phyloP scores from a whole-genome alignment of 2,113 vertebrate species.

The Eublepharis macularius region DNA sequence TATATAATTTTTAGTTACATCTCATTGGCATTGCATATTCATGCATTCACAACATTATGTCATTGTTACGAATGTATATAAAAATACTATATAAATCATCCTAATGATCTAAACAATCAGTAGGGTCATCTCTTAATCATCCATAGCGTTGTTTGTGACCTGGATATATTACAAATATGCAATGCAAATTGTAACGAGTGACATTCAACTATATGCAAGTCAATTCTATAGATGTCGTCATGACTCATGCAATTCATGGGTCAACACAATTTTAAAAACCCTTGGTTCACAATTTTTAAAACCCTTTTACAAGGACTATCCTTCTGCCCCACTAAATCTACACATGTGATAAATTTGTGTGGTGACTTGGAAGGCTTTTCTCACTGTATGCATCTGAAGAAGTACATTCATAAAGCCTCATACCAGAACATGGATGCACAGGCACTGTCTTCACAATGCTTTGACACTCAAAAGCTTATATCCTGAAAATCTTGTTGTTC shows the following conservation, averaged over 20 bases:
- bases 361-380: too few species aligned
- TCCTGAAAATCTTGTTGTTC: too few species aligned
- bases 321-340: too few species aligned
- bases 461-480: too few species aligned
- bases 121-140: conserved; percentile 1
- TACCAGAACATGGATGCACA: too few species aligned
- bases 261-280: background rate
- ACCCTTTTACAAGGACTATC: too few species aligned
- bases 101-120: conserved; percentile 6
- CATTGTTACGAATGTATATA: conserved; percentile 1
- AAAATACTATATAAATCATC: conserved; percentile 5
- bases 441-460: too few species aligned
- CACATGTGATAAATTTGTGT: too few species aligned
- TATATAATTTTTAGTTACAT: conserved; percentile 23
- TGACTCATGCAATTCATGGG: background rate
- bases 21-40: conserved; percentile 22
- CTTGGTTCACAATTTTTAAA: too few species aligned
- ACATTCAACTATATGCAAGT: background rate
- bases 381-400: too few species aligned
- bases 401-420: too few species aligned
- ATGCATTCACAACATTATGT: conserved; percentile 29
- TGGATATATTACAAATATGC: background rate
- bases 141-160: background rate
- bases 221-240: background rate
- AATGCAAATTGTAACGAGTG: background rate